Conservation (phyloP, 2,113 vertebrate genomes). For the Psammodynastes pulverulentus region DNA sequence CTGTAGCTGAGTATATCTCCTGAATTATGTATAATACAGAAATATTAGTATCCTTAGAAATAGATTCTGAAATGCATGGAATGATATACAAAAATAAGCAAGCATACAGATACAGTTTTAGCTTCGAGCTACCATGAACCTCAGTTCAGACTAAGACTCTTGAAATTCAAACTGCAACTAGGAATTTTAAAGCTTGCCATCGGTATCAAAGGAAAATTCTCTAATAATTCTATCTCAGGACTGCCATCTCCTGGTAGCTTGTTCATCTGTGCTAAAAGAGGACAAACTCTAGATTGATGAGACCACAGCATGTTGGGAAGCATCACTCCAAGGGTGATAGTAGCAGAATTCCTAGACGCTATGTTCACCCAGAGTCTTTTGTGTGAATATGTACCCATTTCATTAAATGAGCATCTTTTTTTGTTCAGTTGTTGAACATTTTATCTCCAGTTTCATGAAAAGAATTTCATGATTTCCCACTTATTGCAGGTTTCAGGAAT, state of each 20-base stretch:
- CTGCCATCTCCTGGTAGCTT: not conserved
- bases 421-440: not conserved
- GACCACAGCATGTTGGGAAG: too few relatives aligned
- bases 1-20: not conserved
- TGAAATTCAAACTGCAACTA: not conserved
- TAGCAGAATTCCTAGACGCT: not conserved
- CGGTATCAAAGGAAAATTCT: not conserved
- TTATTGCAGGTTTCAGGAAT: not conserved
- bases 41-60: not conserved
- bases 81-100: not conserved
- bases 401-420: not conserved
- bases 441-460: not conserved
- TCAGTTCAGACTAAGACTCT: not conserved
- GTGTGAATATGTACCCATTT: not conserved
- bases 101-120: not conserved
- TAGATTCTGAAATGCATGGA: not conserved
- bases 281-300: not conserved
- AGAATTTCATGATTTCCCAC: not conserved
- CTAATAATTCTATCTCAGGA: not conserved
- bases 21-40: not conserved
- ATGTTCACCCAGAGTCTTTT: not conserved
- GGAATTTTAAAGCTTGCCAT: not conserved
- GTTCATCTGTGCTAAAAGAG: not conserved
- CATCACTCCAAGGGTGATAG: not conserved
- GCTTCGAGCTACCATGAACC: not conserved